Evolutionary conservation across 2,113 vertebrate species (phyloP).

Genomic region (Nestor notabilis): DNA sequence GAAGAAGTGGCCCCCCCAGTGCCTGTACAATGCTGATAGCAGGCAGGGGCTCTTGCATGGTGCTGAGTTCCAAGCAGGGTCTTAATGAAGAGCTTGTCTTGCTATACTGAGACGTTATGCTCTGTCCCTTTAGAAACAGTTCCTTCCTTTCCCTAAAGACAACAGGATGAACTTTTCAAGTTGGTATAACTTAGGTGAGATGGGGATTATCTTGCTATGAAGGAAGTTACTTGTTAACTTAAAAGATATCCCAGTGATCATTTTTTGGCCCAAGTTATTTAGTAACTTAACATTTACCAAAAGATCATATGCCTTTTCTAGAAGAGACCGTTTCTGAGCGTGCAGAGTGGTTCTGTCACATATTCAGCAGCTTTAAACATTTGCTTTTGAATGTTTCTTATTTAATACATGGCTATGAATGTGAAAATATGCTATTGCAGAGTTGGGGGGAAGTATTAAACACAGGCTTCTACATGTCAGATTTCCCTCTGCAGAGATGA

Average conservation of each 20-base stretch:
- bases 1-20: background rate
- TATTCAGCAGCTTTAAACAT: background rate
- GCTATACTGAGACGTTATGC: fast-evolving
- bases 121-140: background rate
- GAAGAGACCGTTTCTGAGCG: background rate
- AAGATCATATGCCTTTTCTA: background rate
- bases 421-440: background rate
- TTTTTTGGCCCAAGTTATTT: background rate
- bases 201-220: background rate
- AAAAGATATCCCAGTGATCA: background rate
- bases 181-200: background rate
- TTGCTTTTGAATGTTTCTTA: background rate
- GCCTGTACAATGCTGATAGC: background rate
- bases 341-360: background rate
- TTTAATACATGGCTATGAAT: background rate
- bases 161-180: background rate
- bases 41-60: background rate
- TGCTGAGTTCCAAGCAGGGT: background rate
- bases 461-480: background rate
- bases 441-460: background rate
- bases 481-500: background rate
- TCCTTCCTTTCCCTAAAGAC: background rate
- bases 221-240: background rate
- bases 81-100: fast-evolving
- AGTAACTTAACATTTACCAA: background rate